Base-by-base conservation (phyloP, 1,140 invertebrate genomes). In the Notospermus geniculatus region DNA sequence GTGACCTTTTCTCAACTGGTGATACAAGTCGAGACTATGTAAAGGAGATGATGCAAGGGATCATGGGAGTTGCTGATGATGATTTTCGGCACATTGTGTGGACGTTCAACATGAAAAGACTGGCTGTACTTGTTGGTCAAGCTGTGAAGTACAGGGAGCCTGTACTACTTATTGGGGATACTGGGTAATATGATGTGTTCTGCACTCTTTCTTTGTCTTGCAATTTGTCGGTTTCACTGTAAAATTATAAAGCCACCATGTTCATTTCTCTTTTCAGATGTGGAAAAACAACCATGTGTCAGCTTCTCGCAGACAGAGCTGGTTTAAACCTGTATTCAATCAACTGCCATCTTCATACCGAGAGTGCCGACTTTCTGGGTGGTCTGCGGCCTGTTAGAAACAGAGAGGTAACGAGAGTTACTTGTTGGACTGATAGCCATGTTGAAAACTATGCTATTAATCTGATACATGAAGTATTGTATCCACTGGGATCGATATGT, bases 311-410 rank as follows among this genome's bases (percentile, higher is more conserved):
- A 19, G 81, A 84, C 27, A 78, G 92, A 36, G 86, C 86, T 46
- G 69, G 82, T 0, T 86, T 88, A 59, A 79, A 86, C 53, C 81
- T 98, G 23, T 84, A 88, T 53, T 87, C 89, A 30, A 87, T 99
- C 0, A 99, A 98, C 82, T 99, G 97, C 83, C 97, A 99, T 75
- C 94, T 98, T 89, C 92, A 99, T 76, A 97, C 95, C 1, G 97
- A 99, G 80, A 93, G 94, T 70, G 89, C 95, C 0, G 97, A 99
- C 82, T 98, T 99, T 75, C 83, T 99, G 11, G 97, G 97, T 54
- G 93, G 94, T 46, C 80, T 99, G 2, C 83, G 97, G 68, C 97
- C 97, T 2, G 90, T 94, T 1, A 83, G 95, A 54, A 85, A 90
- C 59, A 36, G 45, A 29, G 65, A 71, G 54, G 70, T 71, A 86